A percentile compares a stretch with the other conserved stretches of the same genome.
Conservation (phyloP, 2,797 vertebrate genomes). For the Psittacula derbiana region DNA sequence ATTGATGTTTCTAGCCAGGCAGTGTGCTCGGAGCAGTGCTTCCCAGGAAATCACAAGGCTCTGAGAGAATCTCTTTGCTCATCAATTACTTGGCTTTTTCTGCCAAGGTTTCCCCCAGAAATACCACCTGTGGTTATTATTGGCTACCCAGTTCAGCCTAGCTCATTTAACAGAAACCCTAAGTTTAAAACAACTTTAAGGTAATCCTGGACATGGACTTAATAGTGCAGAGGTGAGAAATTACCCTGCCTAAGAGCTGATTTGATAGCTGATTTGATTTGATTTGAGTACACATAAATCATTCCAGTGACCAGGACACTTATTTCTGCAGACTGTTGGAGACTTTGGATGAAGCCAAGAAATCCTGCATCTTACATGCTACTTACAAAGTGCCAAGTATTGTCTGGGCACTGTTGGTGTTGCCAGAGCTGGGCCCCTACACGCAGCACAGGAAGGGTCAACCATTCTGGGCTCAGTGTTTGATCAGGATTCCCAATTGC, state of each 20-base stretch:
- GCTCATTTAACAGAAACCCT: neutral
- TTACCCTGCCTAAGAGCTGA: neutral
- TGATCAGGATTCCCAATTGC: neutral
- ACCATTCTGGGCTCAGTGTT: neutral
- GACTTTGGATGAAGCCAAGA: neutral
- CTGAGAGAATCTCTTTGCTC: neutral
- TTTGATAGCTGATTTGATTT: no score
- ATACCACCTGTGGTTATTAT: neutral
- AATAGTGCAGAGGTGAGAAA: neutral
- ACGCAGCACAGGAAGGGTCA: fast-evolving
- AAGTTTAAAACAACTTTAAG: neutral
- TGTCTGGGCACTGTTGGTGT: neutral
- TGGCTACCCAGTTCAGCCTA: neutral
- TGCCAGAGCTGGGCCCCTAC: fast-evolving
- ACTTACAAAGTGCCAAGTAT: neutral
- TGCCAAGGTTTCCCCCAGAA: neutral
- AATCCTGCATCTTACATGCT: neutral
- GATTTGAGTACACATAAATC: neutral
- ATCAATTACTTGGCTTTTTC: neutral
- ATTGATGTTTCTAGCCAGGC: neutral
- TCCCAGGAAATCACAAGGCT: neutral
- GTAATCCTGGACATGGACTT: neutral
- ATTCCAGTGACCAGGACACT: fast-evolving
- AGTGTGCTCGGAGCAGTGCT: fast-evolving
- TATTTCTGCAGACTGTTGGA: neutral